These are phyloP conservation scores for Eupeodes luniger DNA, from an alignment of 2,888 invertebrate species.

Conservation along the genomic window DNA sequence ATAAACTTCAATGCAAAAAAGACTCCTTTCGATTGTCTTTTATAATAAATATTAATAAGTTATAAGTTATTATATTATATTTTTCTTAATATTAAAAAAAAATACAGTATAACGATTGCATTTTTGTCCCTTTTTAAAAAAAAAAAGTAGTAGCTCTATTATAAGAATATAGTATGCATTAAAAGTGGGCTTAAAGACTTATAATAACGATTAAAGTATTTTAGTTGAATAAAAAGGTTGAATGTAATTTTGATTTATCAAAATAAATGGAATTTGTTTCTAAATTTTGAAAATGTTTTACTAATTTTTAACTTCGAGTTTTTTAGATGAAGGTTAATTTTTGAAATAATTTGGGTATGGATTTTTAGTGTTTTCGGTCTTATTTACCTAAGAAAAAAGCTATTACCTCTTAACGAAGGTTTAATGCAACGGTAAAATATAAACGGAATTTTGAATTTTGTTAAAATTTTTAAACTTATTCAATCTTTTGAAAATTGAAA, in stretches of 20 bases:
- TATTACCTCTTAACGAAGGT: too few relatives aligned
- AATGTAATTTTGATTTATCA: slow-evolving; percentile 27
- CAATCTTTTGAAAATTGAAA: too few relatives aligned
- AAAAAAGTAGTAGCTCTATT: not conserved
- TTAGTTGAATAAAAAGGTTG: not conserved
- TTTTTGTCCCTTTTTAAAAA: slow-evolving; percentile 4
- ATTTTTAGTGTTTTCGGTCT: too few relatives aligned
- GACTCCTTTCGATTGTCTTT: slow-evolving; percentile 53
- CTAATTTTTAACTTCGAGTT: not conserved
- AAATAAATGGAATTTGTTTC: not conserved
- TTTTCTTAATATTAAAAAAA: slow-evolving; percentile 3
- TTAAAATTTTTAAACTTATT: too few relatives aligned
- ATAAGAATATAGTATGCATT: slow-evolving; percentile 13
- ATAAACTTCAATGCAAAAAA: slow-evolving; percentile 35
- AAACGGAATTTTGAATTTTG: too few relatives aligned
- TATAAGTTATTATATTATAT: not conserved
- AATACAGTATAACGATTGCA: not conserved
- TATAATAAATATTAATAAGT: not conserved
- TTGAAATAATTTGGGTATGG: too few relatives aligned
- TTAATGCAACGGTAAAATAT: too few relatives aligned
- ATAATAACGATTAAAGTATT: not conserved
- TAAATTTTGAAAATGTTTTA: not conserved
- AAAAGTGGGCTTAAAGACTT: slow-evolving; percentile 12
- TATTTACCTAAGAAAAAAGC: too few relatives aligned
- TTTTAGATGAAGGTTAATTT: too few relatives aligned